Evolutionary conservation across 2,888 invertebrate genomes (phyloP).

Genomic region (Abrostola tripartita): DNA sequence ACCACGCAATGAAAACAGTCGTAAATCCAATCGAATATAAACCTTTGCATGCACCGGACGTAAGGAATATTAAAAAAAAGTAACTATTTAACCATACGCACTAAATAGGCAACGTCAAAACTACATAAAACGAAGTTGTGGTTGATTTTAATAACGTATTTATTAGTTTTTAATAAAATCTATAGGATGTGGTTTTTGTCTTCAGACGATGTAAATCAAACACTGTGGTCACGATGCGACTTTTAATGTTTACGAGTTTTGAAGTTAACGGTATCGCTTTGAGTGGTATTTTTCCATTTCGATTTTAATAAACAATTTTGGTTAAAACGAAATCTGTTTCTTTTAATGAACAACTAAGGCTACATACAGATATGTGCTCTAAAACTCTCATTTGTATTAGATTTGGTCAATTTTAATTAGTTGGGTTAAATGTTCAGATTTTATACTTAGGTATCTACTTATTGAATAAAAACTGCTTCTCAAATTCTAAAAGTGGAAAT

Average conservation of each 20-base stretch:
- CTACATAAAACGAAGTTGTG: constrained; percentile 71
- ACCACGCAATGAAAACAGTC: constrained; percentile 86
- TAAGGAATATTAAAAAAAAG: constrained; percentile 82
- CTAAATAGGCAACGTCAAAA: constrained; percentile 76
- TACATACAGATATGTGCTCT: too few relatives aligned
- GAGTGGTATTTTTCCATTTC: constrained; percentile 51
- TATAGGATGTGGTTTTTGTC: constrained; percentile 80
- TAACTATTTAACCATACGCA: constrained; percentile 80
- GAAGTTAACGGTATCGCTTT: constrained; percentile 52
- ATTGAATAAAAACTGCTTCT: too few relatives aligned
- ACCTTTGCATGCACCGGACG: constrained; percentile 80
- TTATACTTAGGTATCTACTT: too few relatives aligned
- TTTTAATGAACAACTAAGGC: too few relatives aligned
- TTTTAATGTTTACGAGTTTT: constrained; percentile 66
- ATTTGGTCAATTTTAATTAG: too few relatives aligned
- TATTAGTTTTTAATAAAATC: constrained; percentile 75
- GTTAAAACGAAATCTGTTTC: constrained; percentile 9
- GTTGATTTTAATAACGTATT: constrained; percentile 76
- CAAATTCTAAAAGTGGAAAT: too few relatives aligned
- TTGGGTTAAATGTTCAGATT: too few relatives aligned
- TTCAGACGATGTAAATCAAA: constrained; percentile 69
- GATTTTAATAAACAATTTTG: constrained; percentile 37
- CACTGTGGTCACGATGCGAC: constrained; percentile 68
- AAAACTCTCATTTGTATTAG: too few relatives aligned
- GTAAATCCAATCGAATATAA: constrained; percentile 86